Base-by-base conservation (phyloP, 2,888 invertebrate species). In the Tenthredo notha region DNA sequence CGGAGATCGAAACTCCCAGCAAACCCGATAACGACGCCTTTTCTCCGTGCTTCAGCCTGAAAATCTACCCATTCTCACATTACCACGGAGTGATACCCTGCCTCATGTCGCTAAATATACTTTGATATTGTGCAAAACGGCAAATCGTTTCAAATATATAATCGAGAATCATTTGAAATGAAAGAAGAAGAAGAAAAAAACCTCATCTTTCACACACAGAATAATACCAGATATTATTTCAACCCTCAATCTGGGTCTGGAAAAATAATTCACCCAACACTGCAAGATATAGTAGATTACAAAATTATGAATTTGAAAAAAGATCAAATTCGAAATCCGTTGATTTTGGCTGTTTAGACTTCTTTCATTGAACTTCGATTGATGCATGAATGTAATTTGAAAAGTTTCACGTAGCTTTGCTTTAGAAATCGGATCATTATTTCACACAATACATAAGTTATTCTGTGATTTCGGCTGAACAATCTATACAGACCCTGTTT, bases 1-100 rank as follows among this genome's bases (percentile, higher is more conserved):
- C 83, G 67, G 82, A 82, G 82, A 82, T 82, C 82, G 82, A 67
- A 82, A 67, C 67, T 82, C 80, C 40, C 65, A 29, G 83, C 47
- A 67, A 83, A 67, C 80, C 67, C 83, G 83, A 83, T 83, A 83
- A 83, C 83, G 83, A 40, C 47, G 67, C 80, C 18, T 80, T 80
- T 80, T 80, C 80, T 58, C 18, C 80, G 80, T 29, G 43, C 74
- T 10, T 25, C 40, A 77, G 50, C 18, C 37, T 80, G 21, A 40
- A 61, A 61, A 61, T 80, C n/a, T 61, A 80, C 58, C 72, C 58
- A 80, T 80, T 80, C 37, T 61, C 58, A 61, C 58, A 58, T 58
- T 61, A 80, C 61, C 80, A 18, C 50, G 9, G 54, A 50, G 77
- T 54, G 72, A 74, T 74, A 74, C 43, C 72, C n/a, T 9, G 72